These are phyloP conservation scores for Stegodyphus dumicola DNA, from an alignment of 1,140 invertebrate genomes.

Conservation along the genomic window DNA sequence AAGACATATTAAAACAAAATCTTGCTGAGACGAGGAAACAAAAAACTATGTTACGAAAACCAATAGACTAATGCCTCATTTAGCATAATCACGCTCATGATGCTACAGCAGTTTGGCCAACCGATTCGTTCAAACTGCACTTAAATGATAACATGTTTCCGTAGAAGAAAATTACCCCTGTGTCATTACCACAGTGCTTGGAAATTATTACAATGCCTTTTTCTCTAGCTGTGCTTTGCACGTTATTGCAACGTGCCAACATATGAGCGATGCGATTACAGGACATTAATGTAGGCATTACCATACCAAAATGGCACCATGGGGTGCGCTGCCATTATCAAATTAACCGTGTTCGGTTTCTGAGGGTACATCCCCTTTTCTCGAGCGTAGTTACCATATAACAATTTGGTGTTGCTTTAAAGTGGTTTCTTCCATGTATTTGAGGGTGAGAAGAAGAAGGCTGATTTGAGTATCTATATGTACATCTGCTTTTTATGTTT, in stretches of 20 bases:
- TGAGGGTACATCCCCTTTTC: not conserved
- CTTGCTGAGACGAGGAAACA: not conserved
- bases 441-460: too few relatives aligned
- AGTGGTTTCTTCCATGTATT: too few relatives aligned
- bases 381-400: not conserved
- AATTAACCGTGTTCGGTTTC: conserved; percentile 21
- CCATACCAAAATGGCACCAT: conserved; percentile 29
- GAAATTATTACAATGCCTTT: conserved; percentile 9
- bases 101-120: not conserved
- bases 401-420: too few relatives aligned
- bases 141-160: conserved; percentile 30
- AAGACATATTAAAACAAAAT: too few relatives aligned
- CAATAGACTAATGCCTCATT: not conserved
- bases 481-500: too few relatives aligned
- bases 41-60: not conserved
- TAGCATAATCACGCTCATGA: too few relatives aligned
- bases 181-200: conserved; percentile 23
- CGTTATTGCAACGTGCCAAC: not conserved
- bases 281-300: conserved; percentile 6
- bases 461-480: too few relatives aligned
- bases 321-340: conserved; percentile 14
- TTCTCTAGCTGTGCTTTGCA: conserved; percentile 4
- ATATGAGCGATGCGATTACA: conserved; percentile 18
- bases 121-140: not conserved
- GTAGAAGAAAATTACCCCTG: conserved; percentile 4